Conservation (phyloP, 1,140 invertebrate genomes). For the Drosophila busckii region DNA sequence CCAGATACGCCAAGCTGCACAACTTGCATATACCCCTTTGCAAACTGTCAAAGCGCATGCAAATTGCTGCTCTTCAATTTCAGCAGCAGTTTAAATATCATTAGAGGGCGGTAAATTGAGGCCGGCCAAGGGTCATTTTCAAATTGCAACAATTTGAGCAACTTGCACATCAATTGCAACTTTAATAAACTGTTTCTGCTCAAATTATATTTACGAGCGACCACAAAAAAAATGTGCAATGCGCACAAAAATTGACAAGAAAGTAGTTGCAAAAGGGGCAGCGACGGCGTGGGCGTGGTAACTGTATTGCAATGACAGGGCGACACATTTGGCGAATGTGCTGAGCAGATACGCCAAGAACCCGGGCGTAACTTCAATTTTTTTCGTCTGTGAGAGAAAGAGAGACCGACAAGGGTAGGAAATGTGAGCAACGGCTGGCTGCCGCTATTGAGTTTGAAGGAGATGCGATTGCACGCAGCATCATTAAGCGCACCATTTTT, state of each 20-base stretch:
- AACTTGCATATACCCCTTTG: too few relatives aligned
- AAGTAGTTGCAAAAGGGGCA: not conserved
- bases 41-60: too few relatives aligned
- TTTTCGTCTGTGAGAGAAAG: slow-evolving; percentile 47
- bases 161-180: slow-evolving; percentile 49
- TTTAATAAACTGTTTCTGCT: slow-evolving; percentile 65
- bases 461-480: slow-evolving; percentile 42
- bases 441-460: slow-evolving; percentile 48
- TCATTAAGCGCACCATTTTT: slow-evolving; percentile 71
- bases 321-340: slow-evolving; percentile 53
- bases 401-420: too few relatives aligned
- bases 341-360: slow-evolving; percentile 75
- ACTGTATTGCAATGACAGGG: too few relatives aligned
- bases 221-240: slow-evolving; percentile 33
- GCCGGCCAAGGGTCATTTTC: not conserved
- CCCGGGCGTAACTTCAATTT: slow-evolving; percentile 59
- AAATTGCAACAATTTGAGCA: slow-evolving; percentile 32
- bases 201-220: slow-evolving; percentile 70
- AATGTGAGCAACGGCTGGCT: too few relatives aligned
- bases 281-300: not conserved
- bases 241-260: slow-evolving; percentile 35
- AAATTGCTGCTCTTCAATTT: too few relatives aligned
- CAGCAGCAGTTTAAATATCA: slow-evolving; percentile 8
- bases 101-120: not conserved
- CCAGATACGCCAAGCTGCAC: too few relatives aligned